phyloP scores from a whole-genome alignment of 2,797 vertebrate genomes.

The Peromyscus aztecus region DNA sequence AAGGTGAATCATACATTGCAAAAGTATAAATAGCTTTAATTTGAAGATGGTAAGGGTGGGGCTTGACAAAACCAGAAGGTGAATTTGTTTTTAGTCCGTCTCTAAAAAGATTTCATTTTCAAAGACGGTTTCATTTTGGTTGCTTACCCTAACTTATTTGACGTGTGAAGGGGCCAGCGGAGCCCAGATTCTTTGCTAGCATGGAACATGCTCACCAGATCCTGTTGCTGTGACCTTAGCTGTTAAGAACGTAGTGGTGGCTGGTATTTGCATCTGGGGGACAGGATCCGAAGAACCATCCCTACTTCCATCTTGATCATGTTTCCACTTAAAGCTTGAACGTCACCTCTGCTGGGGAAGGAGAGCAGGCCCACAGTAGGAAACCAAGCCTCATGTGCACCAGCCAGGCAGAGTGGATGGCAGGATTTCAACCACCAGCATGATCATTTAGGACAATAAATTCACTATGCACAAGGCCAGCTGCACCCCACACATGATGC shows the following conservation, averaged over 20 bases:
- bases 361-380: neutral
- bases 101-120: neutral
- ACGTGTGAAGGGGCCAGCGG: neutral
- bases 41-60: neutral
- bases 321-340: neutral
- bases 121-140: neutral
- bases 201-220: neutral
- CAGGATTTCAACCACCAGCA: neutral
- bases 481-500: too few relatives aligned
- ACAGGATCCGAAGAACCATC: neutral
- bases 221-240: neutral
- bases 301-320: rapidly evolving
- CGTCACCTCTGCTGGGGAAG: neutral
- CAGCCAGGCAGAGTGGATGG: neutral
- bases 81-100: neutral
- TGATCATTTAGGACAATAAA: neutral
- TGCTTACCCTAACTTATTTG: neutral
- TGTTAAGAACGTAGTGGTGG: too few relatives aligned
- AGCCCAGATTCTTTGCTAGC: neutral
- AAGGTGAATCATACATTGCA: neutral
- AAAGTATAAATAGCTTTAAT: neutral
- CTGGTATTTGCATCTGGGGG: neutral
- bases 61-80: neutral
- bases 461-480: neutral
- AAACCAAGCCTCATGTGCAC: neutral